Evolutionary conservation across 1,140 invertebrate genomes (phyloP).

Genomic region (Pinna nobilis): DNA sequence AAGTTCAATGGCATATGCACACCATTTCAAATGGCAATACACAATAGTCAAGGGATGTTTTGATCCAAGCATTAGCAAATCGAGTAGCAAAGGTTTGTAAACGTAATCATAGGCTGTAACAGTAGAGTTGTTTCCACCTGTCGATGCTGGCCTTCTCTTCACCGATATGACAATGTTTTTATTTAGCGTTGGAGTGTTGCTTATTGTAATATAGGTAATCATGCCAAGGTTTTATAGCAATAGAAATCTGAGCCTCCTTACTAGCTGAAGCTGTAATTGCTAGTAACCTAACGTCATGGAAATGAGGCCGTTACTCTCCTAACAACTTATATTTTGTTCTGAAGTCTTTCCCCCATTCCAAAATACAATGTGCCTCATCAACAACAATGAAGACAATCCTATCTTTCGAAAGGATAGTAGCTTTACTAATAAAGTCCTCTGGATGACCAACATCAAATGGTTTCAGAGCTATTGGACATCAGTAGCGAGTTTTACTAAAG

Average conservation of each 20-base stretch:
- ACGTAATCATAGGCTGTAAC: not conserved
- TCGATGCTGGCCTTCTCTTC: not conserved
- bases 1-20: not conserved
- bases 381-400: not conserved
- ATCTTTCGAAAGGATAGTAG: not conserved
- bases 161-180: not conserved
- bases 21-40: not conserved
- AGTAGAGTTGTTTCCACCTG: slow-evolving; percentile 6
- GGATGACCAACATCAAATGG: not conserved
- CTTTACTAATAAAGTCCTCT: not conserved
- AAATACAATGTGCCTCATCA: slow-evolving; percentile 5
- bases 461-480: not conserved
- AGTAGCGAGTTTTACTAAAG: not conserved
- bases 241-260: not conserved
- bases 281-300: not conserved
- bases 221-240: not conserved
- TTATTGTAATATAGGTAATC: not conserved
- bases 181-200: not conserved
- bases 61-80: not conserved
- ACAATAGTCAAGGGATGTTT: not conserved
- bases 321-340: not conserved
- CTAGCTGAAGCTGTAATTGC: slow-evolving; percentile 1
- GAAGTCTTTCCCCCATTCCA: not conserved
- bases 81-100: not conserved
- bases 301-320: not conserved